Evolutionary conservation across 2,888 invertebrate species (phyloP).

Genomic region (Rhamphomyia laevipes): DNA sequence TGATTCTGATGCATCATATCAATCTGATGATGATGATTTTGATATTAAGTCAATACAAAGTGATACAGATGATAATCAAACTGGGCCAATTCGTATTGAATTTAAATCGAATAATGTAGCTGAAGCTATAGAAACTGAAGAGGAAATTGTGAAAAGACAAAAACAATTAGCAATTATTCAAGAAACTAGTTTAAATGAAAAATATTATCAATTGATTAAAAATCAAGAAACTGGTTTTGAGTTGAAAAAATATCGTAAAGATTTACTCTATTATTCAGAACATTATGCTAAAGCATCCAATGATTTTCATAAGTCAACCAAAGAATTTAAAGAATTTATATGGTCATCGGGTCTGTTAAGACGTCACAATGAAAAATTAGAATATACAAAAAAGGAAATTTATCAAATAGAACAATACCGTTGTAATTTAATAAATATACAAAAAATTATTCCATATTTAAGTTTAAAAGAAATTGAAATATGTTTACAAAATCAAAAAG

Average conservation of each 20-base stretch:
- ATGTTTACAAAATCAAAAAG: not conserved
- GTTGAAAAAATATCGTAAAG: slow-evolving; percentile 17
- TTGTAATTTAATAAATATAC: slow-evolving; percentile 10
- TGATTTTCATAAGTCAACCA: slow-evolving; percentile 28
- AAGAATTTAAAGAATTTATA: slow-evolving; percentile 25
- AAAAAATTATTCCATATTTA: slow-evolving; percentile 18
- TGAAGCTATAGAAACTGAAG: slow-evolving; percentile 63
- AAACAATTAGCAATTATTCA: slow-evolving; percentile 34
- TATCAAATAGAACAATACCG: slow-evolving; percentile 10
- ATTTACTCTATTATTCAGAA: slow-evolving; percentile 9
- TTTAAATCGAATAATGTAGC: slow-evolving; percentile 77
- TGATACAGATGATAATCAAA: slow-evolving; percentile 34
- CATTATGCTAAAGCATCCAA: slow-evolving; percentile 6
- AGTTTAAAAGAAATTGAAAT: slow-evolving; percentile 10
- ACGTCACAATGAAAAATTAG: slow-evolving; percentile 20
- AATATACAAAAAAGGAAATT: slow-evolving; percentile 16
- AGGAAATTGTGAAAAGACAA: slow-evolving; percentile 35
- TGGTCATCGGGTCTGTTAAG: slow-evolving; percentile 30
- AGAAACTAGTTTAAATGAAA: slow-evolving; percentile 34
- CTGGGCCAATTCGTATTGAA: slow-evolving; percentile 59
- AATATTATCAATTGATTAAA: slow-evolving; percentile 34
- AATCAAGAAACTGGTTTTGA: slow-evolving; percentile 33
- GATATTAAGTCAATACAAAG: slow-evolving; percentile 31
- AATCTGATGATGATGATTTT: slow-evolving; percentile 40
- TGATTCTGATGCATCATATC: slow-evolving; percentile 45